phyloP scores from a whole-genome alignment of 2,888 invertebrate species.

The Zeuzera pyrina region DNA sequence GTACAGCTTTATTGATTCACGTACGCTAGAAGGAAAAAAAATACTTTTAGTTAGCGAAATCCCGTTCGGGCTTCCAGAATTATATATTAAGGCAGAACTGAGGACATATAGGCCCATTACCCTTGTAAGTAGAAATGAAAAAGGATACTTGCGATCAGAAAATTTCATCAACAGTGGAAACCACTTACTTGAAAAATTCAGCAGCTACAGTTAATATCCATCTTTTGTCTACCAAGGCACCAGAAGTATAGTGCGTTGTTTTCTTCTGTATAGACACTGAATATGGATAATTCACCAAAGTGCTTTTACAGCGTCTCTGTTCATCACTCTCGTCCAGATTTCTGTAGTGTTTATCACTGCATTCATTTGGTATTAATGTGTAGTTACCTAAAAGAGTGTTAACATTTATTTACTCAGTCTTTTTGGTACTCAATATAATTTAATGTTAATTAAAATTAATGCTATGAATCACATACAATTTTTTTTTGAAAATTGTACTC shows the following conservation, averaged over 20 bases:
- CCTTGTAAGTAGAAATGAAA: no score
- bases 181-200: slow-evolving; percentile 52
- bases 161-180: no score
- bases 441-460: no score
- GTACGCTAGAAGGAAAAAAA: slow-evolving; percentile 29
- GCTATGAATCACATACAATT: no score
- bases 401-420: neutral
- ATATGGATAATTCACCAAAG: slow-evolving; percentile 37
- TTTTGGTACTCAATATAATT: no score
- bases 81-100: no score
- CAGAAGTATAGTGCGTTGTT: slow-evolving; percentile 47
- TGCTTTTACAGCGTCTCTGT: slow-evolving; percentile 8
- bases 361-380: neutral
- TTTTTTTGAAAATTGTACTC: no score
- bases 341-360: neutral
- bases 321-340: slow-evolving; percentile 6
- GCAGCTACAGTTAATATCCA: slow-evolving; percentile 50
- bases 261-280: slow-evolving; percentile 49
- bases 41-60: no score
- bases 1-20: slow-evolving; percentile 47
- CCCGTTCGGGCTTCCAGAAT: no score
- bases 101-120: no score
- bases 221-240: slow-evolving; percentile 39
- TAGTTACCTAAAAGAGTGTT: neutral
- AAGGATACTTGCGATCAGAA: no score